Evolutionary conservation across 2,797 vertebrate genomes (phyloP), one percentile per base, ranked within the genome.

Genomic region (Thunnus albacares): DNA sequence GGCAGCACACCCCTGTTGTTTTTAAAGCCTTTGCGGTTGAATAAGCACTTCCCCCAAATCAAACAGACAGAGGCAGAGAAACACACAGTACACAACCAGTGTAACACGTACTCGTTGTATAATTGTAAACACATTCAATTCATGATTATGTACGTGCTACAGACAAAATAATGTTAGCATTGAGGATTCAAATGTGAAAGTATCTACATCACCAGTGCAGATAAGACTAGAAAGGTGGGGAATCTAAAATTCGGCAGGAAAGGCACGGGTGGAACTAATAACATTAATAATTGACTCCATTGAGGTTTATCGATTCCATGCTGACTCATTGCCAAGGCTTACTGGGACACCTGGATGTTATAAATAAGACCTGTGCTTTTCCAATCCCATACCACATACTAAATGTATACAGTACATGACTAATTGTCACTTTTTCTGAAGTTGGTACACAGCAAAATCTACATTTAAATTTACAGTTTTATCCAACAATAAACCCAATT

Each of bases 41-140:
- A 38, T 49, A 69, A 84, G 88, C 79, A 73, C 91, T 70, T 82
- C 90, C 88, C 88, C 88, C 89, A 88, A 89, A 85, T 76, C 83
- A 90, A 89, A 90, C 67, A 93, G 56, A 85, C 1, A 79, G 67
- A 66, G 60, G 55, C 30, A 69, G 58, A 49, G 5, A 45, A 3
- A 49, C 15, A 49, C 45, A 45, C 13, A 24, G 26, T n/a, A 41
- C 22, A 8, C 62, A 33, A 8, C 59, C 30, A 51, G 22, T 6
- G 13, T 15, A 20, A 33, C 38, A 20, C 11, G 0, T 2, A 38
- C 33, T 60, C 13, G 8, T 15, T 35, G 63, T 20, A 45, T n/a
- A 45, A 58, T 38, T 41, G 33, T 18, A 41, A 65, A 60, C 17
- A 18, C n/a, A 28, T 28, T 12, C 52, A 5, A 52, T 57, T 56